Base-by-base conservation (phyloP, 2,113 vertebrate species). In the Fregata magnificens region DNA sequence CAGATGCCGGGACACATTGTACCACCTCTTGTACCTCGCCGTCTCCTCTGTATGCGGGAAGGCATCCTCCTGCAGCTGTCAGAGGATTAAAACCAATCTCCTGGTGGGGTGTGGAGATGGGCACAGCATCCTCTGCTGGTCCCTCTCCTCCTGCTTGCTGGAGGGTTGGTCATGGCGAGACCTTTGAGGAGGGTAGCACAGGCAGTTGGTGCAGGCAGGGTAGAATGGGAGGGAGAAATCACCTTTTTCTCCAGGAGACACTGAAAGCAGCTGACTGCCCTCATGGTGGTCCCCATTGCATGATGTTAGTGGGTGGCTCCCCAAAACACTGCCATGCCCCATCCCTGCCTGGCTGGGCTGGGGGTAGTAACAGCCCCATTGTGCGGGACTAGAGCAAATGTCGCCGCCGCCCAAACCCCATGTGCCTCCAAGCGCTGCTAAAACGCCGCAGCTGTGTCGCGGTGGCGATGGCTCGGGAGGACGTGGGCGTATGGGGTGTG, bases 371-470 rank as follows among this genome's bases (percentile, higher is more conserved):
- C 86, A 71, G 56, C 66, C 47, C 17, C 1, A 3, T 22, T 15
- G 21, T 19, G 47, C 3, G 4, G 76, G 56, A 47, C 63, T 1
- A 1, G 29, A 29, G 40, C 40, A 13, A 22, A 24, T 3, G 10
- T 19, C 0, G 0, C 28, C 0, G 4, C 40, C 47, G 34, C 34
- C 40, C 0, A 1, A 47, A 14, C 40, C 29, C 34, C 11, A 1
- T 1, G 4, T 12, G 34, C 40, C 8, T 22, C 86, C 45, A 8
- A 29, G 44, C 10, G 4, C 29, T 13, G 78, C 47, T n/a, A 7
- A 26, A 40, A 4, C 0, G 4, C 17, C 19, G 86, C 44, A 31
- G 69, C 61, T 59, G 59, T 2, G 2, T 21, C 0, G 4, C 0
- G 11, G 38, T 5, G 1, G 45, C 0, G 10, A 16, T 40, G 53